phyloP scores from a whole-genome alignment of 1,140 invertebrate genomes.

The Nebria ingens region DNA sequence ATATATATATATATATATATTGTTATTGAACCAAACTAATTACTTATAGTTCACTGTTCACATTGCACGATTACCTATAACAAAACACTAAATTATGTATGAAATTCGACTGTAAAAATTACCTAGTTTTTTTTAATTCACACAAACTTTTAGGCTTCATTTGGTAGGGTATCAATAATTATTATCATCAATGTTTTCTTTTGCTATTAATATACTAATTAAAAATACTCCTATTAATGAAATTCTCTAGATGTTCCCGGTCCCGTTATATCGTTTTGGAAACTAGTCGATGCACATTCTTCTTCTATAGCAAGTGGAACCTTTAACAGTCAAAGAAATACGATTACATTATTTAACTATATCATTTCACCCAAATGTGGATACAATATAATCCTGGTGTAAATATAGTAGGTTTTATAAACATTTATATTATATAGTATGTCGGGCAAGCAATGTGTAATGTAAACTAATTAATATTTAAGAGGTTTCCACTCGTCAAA shows the following conservation, averaged over 20 bases:
- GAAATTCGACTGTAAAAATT: constrained; percentile 6
- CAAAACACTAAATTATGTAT: not conserved
- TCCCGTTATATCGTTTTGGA: constrained; percentile 26
- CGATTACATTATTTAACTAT: no score
- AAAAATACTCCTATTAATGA: not conserved
- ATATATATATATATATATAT: not conserved
- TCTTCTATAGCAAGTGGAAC: constrained; percentile 31
- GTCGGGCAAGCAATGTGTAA: no score
- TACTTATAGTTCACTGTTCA: no score
- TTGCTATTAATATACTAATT: not conserved
- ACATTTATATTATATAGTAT: no score
- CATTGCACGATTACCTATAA: not conserved
- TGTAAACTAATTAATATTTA: no score
- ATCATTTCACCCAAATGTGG: no score
- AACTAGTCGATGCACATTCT: constrained; percentile 28
- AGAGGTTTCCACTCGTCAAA: no score
- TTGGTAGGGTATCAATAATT: not conserved
- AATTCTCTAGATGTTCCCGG: not conserved
- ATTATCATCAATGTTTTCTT: not conserved
- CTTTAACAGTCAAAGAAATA: no score
- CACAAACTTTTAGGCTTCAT: constrained; percentile 2
- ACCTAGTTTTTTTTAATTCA: not conserved
- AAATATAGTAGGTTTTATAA: no score
- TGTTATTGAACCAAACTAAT: not conserved
- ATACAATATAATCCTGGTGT: no score